Conservation (phyloP, 2,888 invertebrate species). For the Ophion ventricosus region DNA sequence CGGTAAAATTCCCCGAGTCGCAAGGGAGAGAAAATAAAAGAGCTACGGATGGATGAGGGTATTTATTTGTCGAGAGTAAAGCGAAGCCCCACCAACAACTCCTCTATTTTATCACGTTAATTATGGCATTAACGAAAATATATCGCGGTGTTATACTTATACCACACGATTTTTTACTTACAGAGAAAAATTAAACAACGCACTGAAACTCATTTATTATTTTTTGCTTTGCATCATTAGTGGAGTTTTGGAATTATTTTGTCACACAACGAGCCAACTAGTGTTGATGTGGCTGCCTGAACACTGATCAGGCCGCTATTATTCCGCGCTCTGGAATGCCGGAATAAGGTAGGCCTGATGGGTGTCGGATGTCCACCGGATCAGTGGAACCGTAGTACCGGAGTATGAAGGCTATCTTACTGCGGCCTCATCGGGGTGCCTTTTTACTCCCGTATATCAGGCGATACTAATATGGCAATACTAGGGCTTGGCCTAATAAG, state of each 20-base stretch:
- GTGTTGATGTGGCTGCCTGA: no score
- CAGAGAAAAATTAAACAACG: background rate
- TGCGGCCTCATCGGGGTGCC: no score
- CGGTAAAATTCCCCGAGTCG: slow-evolving; percentile 41
- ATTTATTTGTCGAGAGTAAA: slow-evolving; percentile 55
- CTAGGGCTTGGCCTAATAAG: no score
- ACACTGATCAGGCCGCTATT: no score
- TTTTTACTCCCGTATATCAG: no score
- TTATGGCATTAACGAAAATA: slow-evolving; percentile 30
- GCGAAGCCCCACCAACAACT: slow-evolving; percentile 35
- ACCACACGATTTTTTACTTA: background rate
- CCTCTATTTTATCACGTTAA: slow-evolving; percentile 43
- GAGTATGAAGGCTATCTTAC: no score
- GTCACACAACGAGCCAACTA: background rate
- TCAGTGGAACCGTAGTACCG: no score
- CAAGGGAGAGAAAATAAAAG: slow-evolving; percentile 50
- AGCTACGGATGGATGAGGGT: slow-evolving; percentile 53
- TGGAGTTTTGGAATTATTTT: background rate
- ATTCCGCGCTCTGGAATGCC: no score
- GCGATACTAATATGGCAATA: no score
- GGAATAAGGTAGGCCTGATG: no score
- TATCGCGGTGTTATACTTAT: background rate
- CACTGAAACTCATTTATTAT: background rate
- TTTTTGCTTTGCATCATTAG: background rate
- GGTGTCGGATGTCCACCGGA: no score